Base-by-base conservation (phyloP, 1,140 invertebrate genomes). In the Drosophila chauvacae region DNA sequence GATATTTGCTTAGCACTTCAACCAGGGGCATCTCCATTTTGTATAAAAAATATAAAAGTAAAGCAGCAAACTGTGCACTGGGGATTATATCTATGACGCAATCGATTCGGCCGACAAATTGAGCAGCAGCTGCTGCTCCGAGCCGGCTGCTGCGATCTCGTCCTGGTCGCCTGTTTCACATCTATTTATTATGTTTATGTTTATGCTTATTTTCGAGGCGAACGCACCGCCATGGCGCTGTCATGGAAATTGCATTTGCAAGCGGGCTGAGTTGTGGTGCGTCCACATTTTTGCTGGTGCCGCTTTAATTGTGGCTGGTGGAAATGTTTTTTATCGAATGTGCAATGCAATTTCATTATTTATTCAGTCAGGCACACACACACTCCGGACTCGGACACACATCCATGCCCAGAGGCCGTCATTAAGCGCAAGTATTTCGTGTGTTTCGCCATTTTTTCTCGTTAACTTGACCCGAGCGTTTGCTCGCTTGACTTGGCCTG, bases 181-280 rank as follows among this genome's bases (percentile, higher is more conserved):
- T 59, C 62, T 63, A 55, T 62, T 39, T n/a, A 60, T 60, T 62
- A 56, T 56, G 35, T 56, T 56, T 56, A 39, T 65, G 62, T 82
- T 56, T 56, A 39, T 65, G 62, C 78, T 71, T 72, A 62, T 84
- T 72, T 53, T 60, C 16, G 68, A 37, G 55, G 69, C 66, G 45
- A 73, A 73, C 72, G 74, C 51, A 68, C 65, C 73, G 62, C 77
- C 69, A 65, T 63, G 57, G 41, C 6, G 77, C 77, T 88, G 83
- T 88, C 83, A 84, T 63, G 77, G 66, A 58, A 77, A 81, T 84
- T 78, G 82, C 78, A 86, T 70, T 70, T 88, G 82, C 69, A 20
- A 47, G 61, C 35, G 10, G 53, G 9, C 53, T 56, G 18, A 56
- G 23, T 56, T 26, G 72, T 50, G 68, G 68, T 65, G 66, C 77